Evolutionary conservation across 2,888 invertebrate species (phyloP), one percentile per base, ranked within the genome.

Genomic region (Caenorhabditis sp.): DNA sequence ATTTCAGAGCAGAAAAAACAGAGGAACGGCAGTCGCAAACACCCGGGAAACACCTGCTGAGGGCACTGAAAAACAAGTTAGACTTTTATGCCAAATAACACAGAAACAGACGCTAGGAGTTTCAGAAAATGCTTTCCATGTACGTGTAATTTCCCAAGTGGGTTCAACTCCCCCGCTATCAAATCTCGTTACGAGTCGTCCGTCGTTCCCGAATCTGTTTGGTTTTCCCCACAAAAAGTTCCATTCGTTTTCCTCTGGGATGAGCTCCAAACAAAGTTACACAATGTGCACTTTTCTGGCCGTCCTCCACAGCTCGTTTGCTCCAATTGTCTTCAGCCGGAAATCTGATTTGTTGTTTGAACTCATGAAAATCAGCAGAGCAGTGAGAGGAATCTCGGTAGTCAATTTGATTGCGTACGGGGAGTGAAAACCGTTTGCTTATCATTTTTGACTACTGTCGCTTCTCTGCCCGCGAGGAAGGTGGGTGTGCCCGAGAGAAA

Each of bases 191-290:
- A 13, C 35, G 30, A 30, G 5, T 35, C 35, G 35, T 7, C 26
- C 2, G 8, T 8, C 20, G n/a, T 27, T 17, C 50, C 13, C 50
- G 27, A 50, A 27, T 50, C 50, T 22, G 11, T 13, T 50, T 50
- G n/a, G 48, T 15, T 9, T 45, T 15, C 45, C 22, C 22, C 8
- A 26, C 20, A 32, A 20, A 26, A 32, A 52, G 52, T 52, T 52
- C 52, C 35, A 52, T 11, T 22, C 17, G 32, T 2, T 27, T 2
- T n/a, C 15, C 1, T 2, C 17, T 17, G 15, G 20, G 35, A 17
- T 6, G 50, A 9, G n/a, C 20, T 26, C 24, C 37, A 63, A 63
- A 63, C 63, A 41, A 43, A 63, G 52, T 63, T 66, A 66, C 48
- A 48, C 43, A 41, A 2, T 27, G 39, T 66, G 65, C 55, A 55